A percentile compares a stretch with the other conserved stretches of the same genome.
Evolutionary conservation across 2,888 invertebrate genomes (phyloP).

Genomic region (Acronicta aceris): DNA sequence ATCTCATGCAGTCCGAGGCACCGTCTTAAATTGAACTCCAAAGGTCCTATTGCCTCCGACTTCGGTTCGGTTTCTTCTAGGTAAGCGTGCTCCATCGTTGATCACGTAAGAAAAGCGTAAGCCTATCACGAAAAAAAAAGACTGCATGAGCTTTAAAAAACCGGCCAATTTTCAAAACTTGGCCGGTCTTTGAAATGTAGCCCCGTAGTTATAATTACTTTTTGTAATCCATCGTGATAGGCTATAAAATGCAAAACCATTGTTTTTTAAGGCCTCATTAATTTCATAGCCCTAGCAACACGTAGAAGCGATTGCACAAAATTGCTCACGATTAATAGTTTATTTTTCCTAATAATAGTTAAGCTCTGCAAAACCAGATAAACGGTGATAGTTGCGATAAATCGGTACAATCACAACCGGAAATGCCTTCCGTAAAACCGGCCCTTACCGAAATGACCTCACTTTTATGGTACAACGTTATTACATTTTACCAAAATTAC

Average conservation of each 20-base stretch:
- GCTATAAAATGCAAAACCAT: slow-evolving; percentile 3
- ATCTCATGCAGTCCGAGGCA: no score
- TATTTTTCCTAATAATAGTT: slow-evolving; percentile 19
- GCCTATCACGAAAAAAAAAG: no score
- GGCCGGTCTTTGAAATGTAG: no score
- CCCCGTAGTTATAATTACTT: no score
- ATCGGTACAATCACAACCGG: slow-evolving; percentile 61
- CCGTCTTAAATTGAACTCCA: no score
- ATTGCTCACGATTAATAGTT: slow-evolving; percentile 7
- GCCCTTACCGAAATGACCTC: slow-evolving; percentile 63
- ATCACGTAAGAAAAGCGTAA: no score
- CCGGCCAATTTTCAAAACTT: no score
- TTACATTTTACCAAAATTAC: slow-evolving; percentile 61
- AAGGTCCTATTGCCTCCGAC: no score
- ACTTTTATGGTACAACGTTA: slow-evolving; percentile 66
- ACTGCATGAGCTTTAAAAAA: no score
- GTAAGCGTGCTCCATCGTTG: no score
- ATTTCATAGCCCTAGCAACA: slow-evolving; percentile 15
- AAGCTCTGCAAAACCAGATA: slow-evolving; percentile 29
- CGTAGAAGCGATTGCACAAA: slow-evolving; percentile 16
- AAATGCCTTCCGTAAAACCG: slow-evolving; percentile 51
- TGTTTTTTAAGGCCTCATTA: slow-evolving; percentile 1
- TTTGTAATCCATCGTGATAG: no score
- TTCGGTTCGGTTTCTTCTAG: no score
- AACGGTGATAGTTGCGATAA: slow-evolving; percentile 48